Evolutionary conservation across 2,888 invertebrate species (phyloP), one percentile per base, ranked within the genome.

Genomic region (Periphyllus acericola): DNA sequence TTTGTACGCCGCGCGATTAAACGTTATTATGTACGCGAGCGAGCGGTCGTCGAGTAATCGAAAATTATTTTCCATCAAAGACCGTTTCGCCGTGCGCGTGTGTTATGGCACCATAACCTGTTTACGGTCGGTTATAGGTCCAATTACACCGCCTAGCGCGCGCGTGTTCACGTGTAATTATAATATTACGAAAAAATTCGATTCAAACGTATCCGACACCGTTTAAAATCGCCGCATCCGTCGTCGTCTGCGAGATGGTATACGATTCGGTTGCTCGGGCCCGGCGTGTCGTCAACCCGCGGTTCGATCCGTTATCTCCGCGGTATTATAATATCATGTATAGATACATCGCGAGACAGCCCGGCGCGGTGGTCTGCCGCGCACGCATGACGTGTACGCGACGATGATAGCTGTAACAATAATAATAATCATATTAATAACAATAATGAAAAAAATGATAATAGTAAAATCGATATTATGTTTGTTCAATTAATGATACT

Each of bases 401-500:
- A 60, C n/a, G 60, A 66, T 21, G 29, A 68, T 46, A 34, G n/a
- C 34, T 60, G 25, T 60, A 68, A 68, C 29, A 68, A 66, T 68
- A 66, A 60, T 36, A 36, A 55, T 29, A 3, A 60, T 52, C 55
- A 74, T 71, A 71, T 71, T 66, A 68, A 81, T 40, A 40, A 52
- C 25, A 21, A 66, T 66, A n/a, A 66, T n/a, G 17, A 29, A 9
- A 68, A 81, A 36, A 66, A 66, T 66, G 36, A 32, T 52, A 21
- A 82, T 32, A 46, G 1, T 72, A 34, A 52, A 19, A 21, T 5
- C 17, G 36, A 66, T 66, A 46, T 83, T 80, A 36, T 80, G 81
- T 87, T 87, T 80, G 80, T 87, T 80, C 86, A 87, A 80, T 87
- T 87, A 87, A 87, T 21, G 68, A 78, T 78, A 52, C 40, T 66